phyloP scores from a whole-genome alignment of 2,113 vertebrate genomes.

The Pao palembangensis region DNA sequence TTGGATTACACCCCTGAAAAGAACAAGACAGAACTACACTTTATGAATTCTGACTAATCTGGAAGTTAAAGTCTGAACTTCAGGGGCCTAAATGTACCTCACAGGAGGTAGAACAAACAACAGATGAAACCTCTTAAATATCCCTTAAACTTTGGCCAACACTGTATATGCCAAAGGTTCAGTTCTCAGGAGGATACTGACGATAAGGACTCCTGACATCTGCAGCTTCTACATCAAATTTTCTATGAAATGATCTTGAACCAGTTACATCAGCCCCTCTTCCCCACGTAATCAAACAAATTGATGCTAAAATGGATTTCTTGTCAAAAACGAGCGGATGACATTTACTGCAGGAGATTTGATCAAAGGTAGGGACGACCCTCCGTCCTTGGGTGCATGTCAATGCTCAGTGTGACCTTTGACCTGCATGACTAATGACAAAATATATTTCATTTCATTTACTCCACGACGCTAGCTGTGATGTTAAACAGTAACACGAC shows the following conservation, averaged over 20 bases:
- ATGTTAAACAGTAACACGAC: background rate
- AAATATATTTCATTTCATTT: background rate
- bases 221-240: slow-evolving; percentile 21
- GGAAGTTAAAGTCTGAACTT: no score
- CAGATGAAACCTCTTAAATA: no score
- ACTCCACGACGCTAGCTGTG: slow-evolving; percentile 14
- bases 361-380: slow-evolving; percentile 34
- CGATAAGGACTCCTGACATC: slow-evolving; percentile 16
- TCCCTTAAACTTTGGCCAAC: no score
- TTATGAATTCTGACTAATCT: no score
- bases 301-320: slow-evolving; percentile 41
- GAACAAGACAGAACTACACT: no score
- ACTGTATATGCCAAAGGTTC: no score
- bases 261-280: slow-evolving; percentile 1
- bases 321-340: slow-evolving; percentile 24
- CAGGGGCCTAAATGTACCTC: no score
- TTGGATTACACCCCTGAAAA: no score
- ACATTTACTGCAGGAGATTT: slow-evolving; percentile 24
- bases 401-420: slow-evolving; percentile 11
- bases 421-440: slow-evolving; percentile 17
- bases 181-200: no score
- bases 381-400: slow-evolving; percentile 37
- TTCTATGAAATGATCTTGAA: slow-evolving; percentile 46
- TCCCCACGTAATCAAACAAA: slow-evolving; percentile 39
- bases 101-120: no score